phyloP scores from a whole-genome alignment of 35 echinoderm and acorn worm species.

The Heliocidaris tuberculata region DNA sequence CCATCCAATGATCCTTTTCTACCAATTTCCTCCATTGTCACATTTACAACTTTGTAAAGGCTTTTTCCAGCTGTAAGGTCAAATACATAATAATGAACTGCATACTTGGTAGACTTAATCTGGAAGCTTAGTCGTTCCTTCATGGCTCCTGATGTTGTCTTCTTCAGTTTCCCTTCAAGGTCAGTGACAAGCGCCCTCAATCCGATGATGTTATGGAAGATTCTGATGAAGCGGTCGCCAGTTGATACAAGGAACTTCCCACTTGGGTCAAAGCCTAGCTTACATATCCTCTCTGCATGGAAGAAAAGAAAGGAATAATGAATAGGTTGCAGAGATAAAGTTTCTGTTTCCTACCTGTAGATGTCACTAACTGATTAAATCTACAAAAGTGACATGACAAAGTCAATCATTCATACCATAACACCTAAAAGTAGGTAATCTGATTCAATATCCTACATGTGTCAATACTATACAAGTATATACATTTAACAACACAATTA shows the following conservation, averaged over 20 bases:
- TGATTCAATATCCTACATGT: too few species aligned
- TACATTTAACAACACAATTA: too few species aligned
- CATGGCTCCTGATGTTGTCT: constrained; percentile 67
- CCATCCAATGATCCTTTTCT: not conserved
- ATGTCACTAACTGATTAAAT: too few species aligned
- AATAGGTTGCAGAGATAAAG: not conserved
- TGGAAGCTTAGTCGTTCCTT: constrained; percentile 79
- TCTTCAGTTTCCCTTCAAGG: constrained; percentile 84
- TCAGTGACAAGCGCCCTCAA: constrained; percentile 63
- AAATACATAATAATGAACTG: not conserved
- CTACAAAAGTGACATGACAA: too few species aligned
- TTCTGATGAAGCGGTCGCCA: constrained; percentile 85
- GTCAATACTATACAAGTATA: too few species aligned
- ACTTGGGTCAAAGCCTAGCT: constrained; percentile 92
- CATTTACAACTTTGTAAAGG: not conserved
- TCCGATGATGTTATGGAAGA: constrained; percentile 94
- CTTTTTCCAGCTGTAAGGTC: not conserved
- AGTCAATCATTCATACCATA: too few species aligned
- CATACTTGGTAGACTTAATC: constrained; percentile 81
- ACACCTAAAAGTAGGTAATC: too few species aligned
- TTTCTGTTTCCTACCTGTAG: too few species aligned
- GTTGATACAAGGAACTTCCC: constrained; percentile 80
- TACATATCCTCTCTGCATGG: constrained; percentile 59
- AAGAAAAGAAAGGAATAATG: not conserved
- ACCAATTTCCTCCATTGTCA: not conserved